Conservation (phyloP, 1,140 invertebrate species). For the Drosophila nannoptera region DNA sequence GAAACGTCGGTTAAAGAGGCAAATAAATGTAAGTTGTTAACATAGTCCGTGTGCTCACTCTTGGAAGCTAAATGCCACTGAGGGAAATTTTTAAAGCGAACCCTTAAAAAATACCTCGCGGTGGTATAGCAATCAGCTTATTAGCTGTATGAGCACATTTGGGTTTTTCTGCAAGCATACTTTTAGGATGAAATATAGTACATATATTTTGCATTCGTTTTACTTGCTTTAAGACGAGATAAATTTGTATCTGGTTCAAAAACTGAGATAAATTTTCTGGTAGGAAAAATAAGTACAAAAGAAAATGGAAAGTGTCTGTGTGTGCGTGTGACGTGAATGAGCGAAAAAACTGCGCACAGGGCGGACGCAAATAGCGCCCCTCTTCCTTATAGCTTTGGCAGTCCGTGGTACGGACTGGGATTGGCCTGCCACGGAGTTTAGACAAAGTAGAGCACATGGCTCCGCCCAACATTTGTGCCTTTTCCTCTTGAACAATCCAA, state of each 20-base stretch:
- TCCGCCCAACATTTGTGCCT: slow-evolving; percentile 56
- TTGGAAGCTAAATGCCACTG: slow-evolving; percentile 7
- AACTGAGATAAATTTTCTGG: not conserved
- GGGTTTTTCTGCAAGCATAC: too few relatives aligned
- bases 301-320: slow-evolving; percentile 41
- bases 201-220: too few relatives aligned
- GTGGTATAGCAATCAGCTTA: slow-evolving; percentile 9
- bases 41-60: not conserved
- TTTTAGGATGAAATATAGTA: not conserved
- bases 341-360: slow-evolving; percentile 33
- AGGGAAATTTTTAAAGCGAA: slow-evolving; percentile 5
- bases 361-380: slow-evolving; percentile 27
- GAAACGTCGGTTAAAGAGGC: not conserved
- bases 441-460: slow-evolving; percentile 41
- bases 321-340: slow-evolving; percentile 21
- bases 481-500: slow-evolving; percentile 38
- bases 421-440: slow-evolving; percentile 51
- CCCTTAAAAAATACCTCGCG: not conserved
- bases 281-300: slow-evolving; percentile 19
- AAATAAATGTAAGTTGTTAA: too few relatives aligned
- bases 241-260: too few relatives aligned
- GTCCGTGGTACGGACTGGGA: slow-evolving; percentile 38
- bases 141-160: too few relatives aligned
- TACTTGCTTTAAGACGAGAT: too few relatives aligned
- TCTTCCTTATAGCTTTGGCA: slow-evolving; percentile 1